Evolutionary conservation across 2,888 invertebrate genomes (phyloP).

Genomic region (Galeruca laticollis): DNA sequence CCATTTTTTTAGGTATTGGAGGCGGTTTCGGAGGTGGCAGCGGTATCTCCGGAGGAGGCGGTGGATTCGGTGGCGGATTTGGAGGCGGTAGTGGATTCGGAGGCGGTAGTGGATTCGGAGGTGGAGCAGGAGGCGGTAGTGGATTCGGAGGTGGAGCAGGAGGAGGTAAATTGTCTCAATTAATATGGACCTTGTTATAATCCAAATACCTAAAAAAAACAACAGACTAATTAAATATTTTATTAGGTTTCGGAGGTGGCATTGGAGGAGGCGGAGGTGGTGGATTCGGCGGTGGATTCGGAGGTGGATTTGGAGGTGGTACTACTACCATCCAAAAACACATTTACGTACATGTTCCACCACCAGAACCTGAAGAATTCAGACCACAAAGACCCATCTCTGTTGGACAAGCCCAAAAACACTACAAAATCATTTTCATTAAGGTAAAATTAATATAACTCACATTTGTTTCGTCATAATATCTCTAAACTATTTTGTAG

Average conservation of each 20-base stretch:
- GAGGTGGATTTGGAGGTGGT: constrained; percentile 67
- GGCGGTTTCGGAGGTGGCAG: constrained; percentile 44
- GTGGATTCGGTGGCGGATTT: constrained; percentile 48
- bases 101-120: constrained; percentile 49
- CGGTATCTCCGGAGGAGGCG: constrained; percentile 44
- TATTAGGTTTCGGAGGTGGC: constrained; percentile 59
- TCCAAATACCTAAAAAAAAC: neutral
- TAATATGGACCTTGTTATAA: neutral
- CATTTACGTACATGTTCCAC: constrained; percentile 91
- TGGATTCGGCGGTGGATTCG: constrained; percentile 64
- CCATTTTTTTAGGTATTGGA: constrained; percentile 36
- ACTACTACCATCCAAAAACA: constrained; percentile 84
- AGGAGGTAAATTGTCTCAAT: constrained; percentile 19
- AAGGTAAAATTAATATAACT: constrained; percentile 66
- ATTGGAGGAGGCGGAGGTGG: constrained; percentile 51
- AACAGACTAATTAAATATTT: neutral
- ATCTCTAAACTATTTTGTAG: constrained; percentile 39
- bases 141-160: constrained; percentile 26
- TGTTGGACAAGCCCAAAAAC: constrained; percentile 83
- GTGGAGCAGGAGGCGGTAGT: constrained; percentile 54
- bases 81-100: constrained; percentile 52
- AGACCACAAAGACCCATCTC: constrained; percentile 76
- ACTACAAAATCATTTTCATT: constrained; percentile 94
- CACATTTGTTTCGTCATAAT: neutral
- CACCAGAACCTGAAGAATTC: constrained; percentile 85